Percentiles rank a stretch among this genome's conserved stretches.
Conservation (phyloP, 2,113 vertebrate genomes). For the Ardeotis arabs region DNA sequence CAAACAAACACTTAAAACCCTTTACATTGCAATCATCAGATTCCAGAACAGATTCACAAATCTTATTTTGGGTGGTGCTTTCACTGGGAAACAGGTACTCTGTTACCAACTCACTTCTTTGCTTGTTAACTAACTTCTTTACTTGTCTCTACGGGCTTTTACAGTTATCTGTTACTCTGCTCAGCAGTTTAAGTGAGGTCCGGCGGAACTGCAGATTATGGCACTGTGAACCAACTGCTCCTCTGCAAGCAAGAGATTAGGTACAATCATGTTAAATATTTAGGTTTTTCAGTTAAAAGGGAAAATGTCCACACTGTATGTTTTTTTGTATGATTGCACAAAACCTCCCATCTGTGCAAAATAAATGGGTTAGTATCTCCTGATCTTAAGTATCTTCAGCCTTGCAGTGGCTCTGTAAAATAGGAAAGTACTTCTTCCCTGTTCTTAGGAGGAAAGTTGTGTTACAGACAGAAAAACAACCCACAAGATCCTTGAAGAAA, state of each 20-base stretch:
- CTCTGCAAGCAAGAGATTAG: rapidly evolving
- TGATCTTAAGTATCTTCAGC: background rate
- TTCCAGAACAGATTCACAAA: background rate
- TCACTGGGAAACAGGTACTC: background rate
- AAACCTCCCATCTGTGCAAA: background rate
- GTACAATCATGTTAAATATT: background rate
- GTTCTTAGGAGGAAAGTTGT: background rate
- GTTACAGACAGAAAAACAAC: background rate
- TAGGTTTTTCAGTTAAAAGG: background rate
- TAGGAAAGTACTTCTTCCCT: background rate
- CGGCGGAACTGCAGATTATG: background rate
- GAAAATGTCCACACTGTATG: background rate
- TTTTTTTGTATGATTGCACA: background rate
- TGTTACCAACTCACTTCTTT: background rate
- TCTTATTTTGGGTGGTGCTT: background rate
- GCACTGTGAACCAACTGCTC: background rate
- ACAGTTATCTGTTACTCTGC: background rate
- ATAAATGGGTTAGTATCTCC: background rate
- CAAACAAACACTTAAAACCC: background rate
- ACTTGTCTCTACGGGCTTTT: background rate
- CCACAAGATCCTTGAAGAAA: background rate
- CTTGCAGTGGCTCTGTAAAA: background rate
- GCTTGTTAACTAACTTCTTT: background rate
- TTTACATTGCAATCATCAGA: background rate
- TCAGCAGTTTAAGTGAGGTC: background rate